Evolutionary conservation across 2,113 vertebrate species (phyloP), one percentile per base, ranked within the genome.

Genomic region (Ctenodactylus gundi): DNA sequence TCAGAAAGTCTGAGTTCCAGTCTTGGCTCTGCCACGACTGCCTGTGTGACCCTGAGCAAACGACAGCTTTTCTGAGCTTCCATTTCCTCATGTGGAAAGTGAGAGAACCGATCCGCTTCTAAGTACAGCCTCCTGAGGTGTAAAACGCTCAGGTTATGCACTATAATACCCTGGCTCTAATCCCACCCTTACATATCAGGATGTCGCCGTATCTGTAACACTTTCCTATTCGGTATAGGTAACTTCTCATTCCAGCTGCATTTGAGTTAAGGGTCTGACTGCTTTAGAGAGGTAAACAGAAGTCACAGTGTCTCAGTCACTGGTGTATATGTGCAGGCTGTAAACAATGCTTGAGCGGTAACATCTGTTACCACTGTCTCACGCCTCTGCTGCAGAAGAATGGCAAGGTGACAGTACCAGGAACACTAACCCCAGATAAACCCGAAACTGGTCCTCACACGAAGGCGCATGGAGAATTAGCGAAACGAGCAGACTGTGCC

Each of bases 301-400:
- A 44, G 62, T 82, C 91, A 95, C 76, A 83, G 88, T 87, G 82
- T 87, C 64, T 86, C 87, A 87, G 89, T 77, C 88, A 8, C 51
- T 49, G 84, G 89, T 51, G 4, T 18, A 0, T 21, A 65, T 0
- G 27, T 36, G 25, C 31, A 85, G 31, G 49, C 77, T 90, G 27
- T 92, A n/a, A 94, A 82, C 34, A 70, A 70, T 27, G 29, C 64
- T 14, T 13, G 72, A 60, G n/a, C 44, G 77, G 10, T 86, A 75
- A 84, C 58, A 83, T 39, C 60, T 70, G 60, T 41, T 18, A 25
- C 13, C 17, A 62, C 62, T 51, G 80, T 62, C 44, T 78, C 44
- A 7, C 53, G 36, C 39, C 12, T 29, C 68, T 41, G 53, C 53
- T 20, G 41, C 65, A 53, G 36, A 77, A 55, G 36, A 53, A 3